Percentiles rank a stretch among this genome's conserved stretches.
These are phyloP conservation scores for Strix occidentalis DNA, from an alignment of 2,797 vertebrate genomes.

Conservation along the genomic window DNA sequence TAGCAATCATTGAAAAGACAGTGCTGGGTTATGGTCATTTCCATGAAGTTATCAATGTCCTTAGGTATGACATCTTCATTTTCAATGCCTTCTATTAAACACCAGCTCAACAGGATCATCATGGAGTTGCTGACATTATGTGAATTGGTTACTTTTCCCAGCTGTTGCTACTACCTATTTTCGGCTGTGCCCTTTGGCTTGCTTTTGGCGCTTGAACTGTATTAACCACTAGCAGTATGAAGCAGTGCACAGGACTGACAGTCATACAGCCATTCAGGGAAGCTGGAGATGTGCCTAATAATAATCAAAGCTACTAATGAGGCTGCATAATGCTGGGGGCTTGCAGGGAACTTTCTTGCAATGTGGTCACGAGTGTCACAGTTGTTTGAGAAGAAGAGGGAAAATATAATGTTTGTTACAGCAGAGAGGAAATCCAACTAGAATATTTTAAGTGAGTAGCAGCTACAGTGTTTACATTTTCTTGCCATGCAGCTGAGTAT, in stretches of 20 bases:
- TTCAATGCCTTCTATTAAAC: background rate
- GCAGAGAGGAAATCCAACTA: background rate
- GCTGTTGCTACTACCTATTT: background rate
- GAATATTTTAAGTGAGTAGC: conserved; percentile 1
- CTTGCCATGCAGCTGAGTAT: background rate
- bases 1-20: background rate
- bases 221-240: background rate
- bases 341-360: conserved; percentile 13
- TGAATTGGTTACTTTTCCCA: background rate
- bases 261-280: background rate
- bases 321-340: background rate
- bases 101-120: background rate
- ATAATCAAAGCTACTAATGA: conserved; percentile 52
- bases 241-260: background rate
- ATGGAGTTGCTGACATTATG: background rate
- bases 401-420: background rate
- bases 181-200: conserved; percentile 57
- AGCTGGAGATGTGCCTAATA: conserved; percentile 3
- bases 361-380: background rate
- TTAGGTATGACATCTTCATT: background rate
- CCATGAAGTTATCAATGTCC: background rate
- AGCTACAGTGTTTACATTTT: background rate
- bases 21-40: background rate
- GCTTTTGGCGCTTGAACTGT: conserved; percentile 42
- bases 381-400: background rate